Evolutionary conservation across 2,888 invertebrate genomes (phyloP), one percentile per base, ranked within the genome.

Genomic region (Spisula solida): DNA sequence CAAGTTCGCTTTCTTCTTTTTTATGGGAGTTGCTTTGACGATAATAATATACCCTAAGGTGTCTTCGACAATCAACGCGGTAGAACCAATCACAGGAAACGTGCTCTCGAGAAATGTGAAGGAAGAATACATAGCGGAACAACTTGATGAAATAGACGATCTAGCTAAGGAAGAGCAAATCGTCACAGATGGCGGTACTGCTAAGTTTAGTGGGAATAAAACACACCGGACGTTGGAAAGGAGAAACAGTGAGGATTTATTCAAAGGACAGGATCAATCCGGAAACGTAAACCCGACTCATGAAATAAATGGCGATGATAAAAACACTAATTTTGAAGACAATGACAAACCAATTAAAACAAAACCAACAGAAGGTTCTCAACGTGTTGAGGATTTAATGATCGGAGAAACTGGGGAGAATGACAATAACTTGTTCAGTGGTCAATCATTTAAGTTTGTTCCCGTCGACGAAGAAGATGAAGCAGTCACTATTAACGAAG

Each of bases 1-100:
- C 60, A 92, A 92, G 56, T 92, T 88, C 86, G 88, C 83, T 14
- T 88, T 91, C 78, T 92, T 92, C 89, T 90, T 92, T 41, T 78
- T 90, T 8, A 88, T 92, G 92, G 92, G 90, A 81, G 85, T 92
- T 6, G 87, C 82, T 29, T 80, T 92, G 70, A 90, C 90, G 20
- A 70, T 89, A 18, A 18, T 91, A 29, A 29, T 90, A 5, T 92
- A 92, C 81, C 92, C 92, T 34, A 78, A 82, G n/a, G 75, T 89
- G 16, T 88, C 88, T 55, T 85, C 82, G 20, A 80, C 88, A n/a
- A 31, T 90, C n/a, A 85, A 85, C 75, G 81, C 87, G 16, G 18
- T 78, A 29, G 60, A 34, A 5, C 51, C 51, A 18, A 75, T 2
- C 31, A 70, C n/a, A 47, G 41, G 34, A 34, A 48, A 81, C n/a